A percentile compares a stretch with the other conserved stretches of the same genome.
phyloP scores from a whole-genome alignment of 2,797 vertebrate genomes.

The Microctenopoma steveboyesi region DNA sequence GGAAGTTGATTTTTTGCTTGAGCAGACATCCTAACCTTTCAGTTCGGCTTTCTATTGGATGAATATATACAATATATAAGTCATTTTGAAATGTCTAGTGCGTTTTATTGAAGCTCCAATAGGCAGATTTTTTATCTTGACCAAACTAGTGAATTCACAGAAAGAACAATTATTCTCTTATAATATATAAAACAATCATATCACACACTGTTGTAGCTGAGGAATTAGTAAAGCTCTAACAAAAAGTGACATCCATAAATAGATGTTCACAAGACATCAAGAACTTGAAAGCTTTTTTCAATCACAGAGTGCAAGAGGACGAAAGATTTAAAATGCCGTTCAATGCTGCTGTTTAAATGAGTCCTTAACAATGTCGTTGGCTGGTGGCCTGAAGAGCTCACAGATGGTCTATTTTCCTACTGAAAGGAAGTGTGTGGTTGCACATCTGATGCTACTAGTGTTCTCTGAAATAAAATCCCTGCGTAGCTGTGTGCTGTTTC shows the following conservation, averaged over 20 bases:
- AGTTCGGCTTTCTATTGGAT: neutral
- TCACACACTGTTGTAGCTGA: constrained; percentile 1
- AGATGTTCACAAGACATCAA: constrained; percentile 45
- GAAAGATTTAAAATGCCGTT: constrained; percentile 49
- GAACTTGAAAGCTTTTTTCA: constrained; percentile 35
- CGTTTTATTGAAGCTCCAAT: neutral
- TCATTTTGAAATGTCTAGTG: neutral
- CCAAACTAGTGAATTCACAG: neutral
- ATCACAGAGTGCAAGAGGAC: constrained; percentile 25
- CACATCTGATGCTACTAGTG: constrained; percentile 41
- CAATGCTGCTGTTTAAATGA: constrained; percentile 45
- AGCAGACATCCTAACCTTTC: constrained; percentile 15
- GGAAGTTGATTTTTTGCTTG: constrained; percentile 10
- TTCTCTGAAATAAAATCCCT: constrained; percentile 42
- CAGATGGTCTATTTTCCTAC: constrained; percentile 65
- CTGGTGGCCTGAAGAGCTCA: constrained; percentile 64
- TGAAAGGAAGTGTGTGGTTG: constrained; percentile 47
- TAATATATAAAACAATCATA: neutral
- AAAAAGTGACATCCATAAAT: constrained; percentile 10
- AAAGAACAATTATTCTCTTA: neutral
- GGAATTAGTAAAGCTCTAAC: neutral
- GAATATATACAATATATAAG: neutral
- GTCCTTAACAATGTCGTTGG: constrained; percentile 49
- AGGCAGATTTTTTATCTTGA: neutral
- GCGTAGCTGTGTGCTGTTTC: constrained; percentile 51